phyloP scores from a whole-genome alignment of 2,888 invertebrate species.

The Andrena dorsata region DNA sequence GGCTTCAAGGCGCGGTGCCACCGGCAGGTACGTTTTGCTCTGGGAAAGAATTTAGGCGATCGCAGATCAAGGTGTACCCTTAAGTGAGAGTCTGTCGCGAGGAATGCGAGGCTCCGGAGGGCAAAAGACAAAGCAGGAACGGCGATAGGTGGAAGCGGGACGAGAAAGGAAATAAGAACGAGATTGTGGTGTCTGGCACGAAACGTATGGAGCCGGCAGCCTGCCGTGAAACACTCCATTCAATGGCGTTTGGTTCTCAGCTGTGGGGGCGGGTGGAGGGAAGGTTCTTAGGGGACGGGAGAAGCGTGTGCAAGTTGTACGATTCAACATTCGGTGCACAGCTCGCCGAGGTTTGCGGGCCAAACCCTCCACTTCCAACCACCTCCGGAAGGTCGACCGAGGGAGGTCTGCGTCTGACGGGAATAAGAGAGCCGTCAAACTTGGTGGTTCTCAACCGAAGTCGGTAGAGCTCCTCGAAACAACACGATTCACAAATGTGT shows the following conservation, averaged over 20 bases:
- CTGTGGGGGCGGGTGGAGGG: slow-evolving; percentile 36
- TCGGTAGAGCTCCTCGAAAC: neutral
- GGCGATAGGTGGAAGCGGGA: slow-evolving; percentile 6
- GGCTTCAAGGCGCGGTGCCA: slow-evolving; percentile 13
- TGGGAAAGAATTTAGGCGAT: slow-evolving; percentile 37
- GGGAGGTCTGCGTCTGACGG: slow-evolving; percentile 55
- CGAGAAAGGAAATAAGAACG: slow-evolving; percentile 34
- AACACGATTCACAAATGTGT: neutral
- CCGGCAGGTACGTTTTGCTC: no score
- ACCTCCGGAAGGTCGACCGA: slow-evolving; percentile 56
- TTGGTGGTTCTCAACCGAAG: slow-evolving; percentile 46
- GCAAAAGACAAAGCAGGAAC: slow-evolving; percentile 45
- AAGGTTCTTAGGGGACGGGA: slow-evolving; percentile 27
- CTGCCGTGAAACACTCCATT: slow-evolving; percentile 81
- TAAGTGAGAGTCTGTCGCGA: slow-evolving; percentile 40
- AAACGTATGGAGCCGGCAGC: slow-evolving; percentile 76
- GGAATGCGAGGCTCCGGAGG: slow-evolving; percentile 63
- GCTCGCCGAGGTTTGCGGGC: slow-evolving; percentile 61
- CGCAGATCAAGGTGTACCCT: slow-evolving; percentile 37
- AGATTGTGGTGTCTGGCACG: slow-evolving; percentile 68
- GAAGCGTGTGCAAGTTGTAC: slow-evolving; percentile 61
- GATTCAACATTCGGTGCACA: slow-evolving; percentile 69
- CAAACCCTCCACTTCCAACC: slow-evolving; percentile 49
- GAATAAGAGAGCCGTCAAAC: slow-evolving; percentile 49
- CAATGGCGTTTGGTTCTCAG: slow-evolving; percentile 71